Conservation (phyloP, 2,113 vertebrate species). For the human (Homo sapiens) region GRCh38 chr16:80779001-80779500, state of each 20-base stretch:
- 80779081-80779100: not conserved
- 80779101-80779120: not conserved
- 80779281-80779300: not conserved
- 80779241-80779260: not conserved
- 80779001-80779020: not conserved
- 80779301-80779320: not conserved
- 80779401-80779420: not conserved
- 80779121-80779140: not conserved
- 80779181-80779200: not conserved
- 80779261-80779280: not conserved
- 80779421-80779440: not conserved
- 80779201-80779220: not conserved
- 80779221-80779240: not conserved
- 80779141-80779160: not conserved
- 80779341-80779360: conserved; percentile 4
- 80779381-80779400: not conserved
- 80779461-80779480: not conserved
- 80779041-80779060: not conserved
- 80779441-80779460: not conserved
- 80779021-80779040: not conserved
- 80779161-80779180: not conserved
- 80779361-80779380: not conserved
- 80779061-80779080: not conserved
- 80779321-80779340: not conserved
- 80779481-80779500: not conserved